Evolutionary conservation across 1,140 invertebrate species (phyloP), one percentile per base, ranked within the genome.

Genomic region (Microplitis mediator): DNA sequence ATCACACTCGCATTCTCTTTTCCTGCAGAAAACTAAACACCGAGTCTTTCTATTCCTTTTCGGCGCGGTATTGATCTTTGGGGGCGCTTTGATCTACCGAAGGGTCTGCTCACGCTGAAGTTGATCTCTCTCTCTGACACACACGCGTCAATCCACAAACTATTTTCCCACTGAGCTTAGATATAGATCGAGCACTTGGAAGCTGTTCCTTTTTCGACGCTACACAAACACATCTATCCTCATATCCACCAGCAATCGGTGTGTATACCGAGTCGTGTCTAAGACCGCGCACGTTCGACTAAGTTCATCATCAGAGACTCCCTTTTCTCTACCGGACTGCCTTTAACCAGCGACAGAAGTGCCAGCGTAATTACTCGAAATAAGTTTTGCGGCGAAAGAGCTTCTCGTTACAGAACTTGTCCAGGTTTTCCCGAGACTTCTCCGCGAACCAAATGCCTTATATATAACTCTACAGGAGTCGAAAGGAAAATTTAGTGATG

Each of bases 361-460:
- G 77, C 63, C 63, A 69, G 69, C 74, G 79, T 85, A 85, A 86
- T 86, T 85, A 85, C 81, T 85, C 39, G 85, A 85, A 86, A 85
- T 82, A 83, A 86, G 84, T 86, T 45, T 86, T 85, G 74, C 75
- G 66, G 54, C n/a, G 75, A 65, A 63, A 71, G 70, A 71, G 39
- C 14, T 8, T 62, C 76, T 79, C 75, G 76, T 78, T 78, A 76
- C 23, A 1, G 35, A 63, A 54, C 52, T 54, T 54, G 52, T 54
- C 52, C 39, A 23, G 39, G 39, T 11, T 6, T 45, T 45, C 0
- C 6, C 6, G 39, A 45, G 39, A 9, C 11, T 45, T 45, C 3
- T 6, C 5, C 39, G 6, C 6, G 3, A 45, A 45, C 39, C 4
- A 45, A 45, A 45, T 45, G 11, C 39, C 6, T 45, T 3, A 9